Evolutionary conservation across 2,113 vertebrate species (phyloP), one percentile per base, ranked within the genome.

Genomic region (Coregonus clupeaformis): DNA sequence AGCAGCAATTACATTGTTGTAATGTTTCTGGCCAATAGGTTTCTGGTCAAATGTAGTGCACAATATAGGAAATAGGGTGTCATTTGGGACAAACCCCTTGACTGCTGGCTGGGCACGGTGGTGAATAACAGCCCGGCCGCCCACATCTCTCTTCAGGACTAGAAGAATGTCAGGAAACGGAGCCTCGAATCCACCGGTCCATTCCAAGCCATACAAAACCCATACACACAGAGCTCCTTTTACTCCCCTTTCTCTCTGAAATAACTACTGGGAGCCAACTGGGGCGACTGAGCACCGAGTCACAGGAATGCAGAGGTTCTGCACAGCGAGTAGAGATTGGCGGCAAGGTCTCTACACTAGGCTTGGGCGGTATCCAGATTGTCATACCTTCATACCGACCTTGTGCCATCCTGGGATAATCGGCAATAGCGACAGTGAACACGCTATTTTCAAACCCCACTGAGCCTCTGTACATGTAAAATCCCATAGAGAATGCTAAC

Each of bases 261-360:
- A 25, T 3, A 27, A 29, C 13, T 14, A 5, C 73, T 69, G 72
- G 77, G 83, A 72, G 66, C 72, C 63, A 64, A 29, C n/a, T 60
- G 12, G 42, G 82, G 72, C 70, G 68, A 69, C 69, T 64, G 27
- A 27, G 42, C 86, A 66, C 83, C 72, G 76, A 77, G 80, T 74
- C 55, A 22, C 42, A 76, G 88, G 89, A 89, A 86, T 88, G 86
- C 74, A 75, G 62, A 57, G 49, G 71, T 69, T 86, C 84, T 88
- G 85, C 79, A 74, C 59, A 59, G 67, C 49, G 13, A 85, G 77
- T 49, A 72, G 80, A 82, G 76, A 60, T 69, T 87, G 87, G 81
- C 80, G 78, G 75, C 75, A 73, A 77, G 81, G 68, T 9, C 29
- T 32, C 29, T 49, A n/a, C 45, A 42, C 9, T 42, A 42, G 9